phyloP scores from a whole-genome alignment of 2,797 vertebrate genomes.

The Enoplosus armatus region DNA sequence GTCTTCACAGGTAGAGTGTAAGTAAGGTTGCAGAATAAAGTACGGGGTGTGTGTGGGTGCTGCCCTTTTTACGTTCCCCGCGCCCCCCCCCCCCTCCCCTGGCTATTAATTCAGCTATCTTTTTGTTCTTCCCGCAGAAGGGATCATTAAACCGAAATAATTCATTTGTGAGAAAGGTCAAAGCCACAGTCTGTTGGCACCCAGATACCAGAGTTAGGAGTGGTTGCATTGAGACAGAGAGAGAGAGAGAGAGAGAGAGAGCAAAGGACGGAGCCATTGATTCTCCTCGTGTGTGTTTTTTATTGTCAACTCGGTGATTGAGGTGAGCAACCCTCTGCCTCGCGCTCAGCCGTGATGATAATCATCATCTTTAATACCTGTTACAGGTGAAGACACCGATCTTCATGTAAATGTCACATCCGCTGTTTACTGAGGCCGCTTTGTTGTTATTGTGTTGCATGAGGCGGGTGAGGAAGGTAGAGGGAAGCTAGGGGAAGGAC shows the following conservation, averaged over 20 bases:
- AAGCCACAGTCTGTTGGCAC: constrained; percentile 73
- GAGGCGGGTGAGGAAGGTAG: constrained; percentile 16
- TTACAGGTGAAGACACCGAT: constrained; percentile 68
- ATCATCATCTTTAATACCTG: constrained; percentile 73
- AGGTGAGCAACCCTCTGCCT: constrained; percentile 64
- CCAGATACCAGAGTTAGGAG: constrained; percentile 69
- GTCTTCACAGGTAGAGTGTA: constrained; percentile 52
- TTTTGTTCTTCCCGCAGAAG: constrained; percentile 74
- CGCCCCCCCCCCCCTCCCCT: constrained; percentile 13
- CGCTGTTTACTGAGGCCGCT: constrained; percentile 59
- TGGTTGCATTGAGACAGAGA: constrained; percentile 45
- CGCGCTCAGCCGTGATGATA: constrained; percentile 57
- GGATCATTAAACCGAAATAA: constrained; percentile 84
- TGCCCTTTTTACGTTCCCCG: constrained; percentile 67
- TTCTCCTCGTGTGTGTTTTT: constrained; percentile 43
- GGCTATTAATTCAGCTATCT: constrained; percentile 73
- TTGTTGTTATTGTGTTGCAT: constrained; percentile 67
- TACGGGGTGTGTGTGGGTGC: constrained; percentile 30
- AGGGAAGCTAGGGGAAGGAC: constrained; percentile 12
- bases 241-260: no score
- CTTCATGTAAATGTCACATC: constrained; percentile 73
- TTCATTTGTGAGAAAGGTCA: constrained; percentile 85
- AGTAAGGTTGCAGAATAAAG: constrained; percentile 47
- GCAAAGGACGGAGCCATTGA: constrained; percentile 53
- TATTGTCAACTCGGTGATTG: constrained; percentile 67